These are phyloP conservation scores for Chrysaora quinquecirrha DNA, from an alignment of 30 jellyfish, hydroid and myxozoan species.

Conservation along the genomic window DNA sequence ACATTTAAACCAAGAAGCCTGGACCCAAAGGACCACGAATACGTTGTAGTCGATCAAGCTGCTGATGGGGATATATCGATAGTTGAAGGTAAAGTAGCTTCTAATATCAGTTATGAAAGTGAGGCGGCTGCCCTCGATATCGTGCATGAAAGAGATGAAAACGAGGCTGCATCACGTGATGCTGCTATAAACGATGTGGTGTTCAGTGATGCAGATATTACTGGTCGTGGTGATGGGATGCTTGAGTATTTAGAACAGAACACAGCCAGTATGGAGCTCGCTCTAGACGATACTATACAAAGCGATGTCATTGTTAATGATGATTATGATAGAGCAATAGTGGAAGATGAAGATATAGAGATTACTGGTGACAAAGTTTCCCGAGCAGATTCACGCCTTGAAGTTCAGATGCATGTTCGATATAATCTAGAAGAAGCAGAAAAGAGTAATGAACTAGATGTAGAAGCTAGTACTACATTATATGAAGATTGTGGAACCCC, in stretches of 20 bases:
- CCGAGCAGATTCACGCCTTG: no score
- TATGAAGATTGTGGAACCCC: no score
- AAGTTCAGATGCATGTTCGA: no score
- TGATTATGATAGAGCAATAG: background rate
- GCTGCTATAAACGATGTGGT: slow-evolving; percentile 38
- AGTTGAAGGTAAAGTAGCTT: slow-evolving; percentile 71
- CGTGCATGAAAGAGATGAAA: slow-evolving; percentile 40
- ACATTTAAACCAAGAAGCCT: slow-evolving; percentile 18
- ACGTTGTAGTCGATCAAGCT: slow-evolving; percentile 59
- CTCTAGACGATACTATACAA: background rate
- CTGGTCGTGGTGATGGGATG: slow-evolving; percentile 13
- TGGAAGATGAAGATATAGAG: slow-evolving; percentile 17
- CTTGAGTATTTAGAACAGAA: background rate
- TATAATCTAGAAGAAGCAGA: background rate
- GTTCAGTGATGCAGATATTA: slow-evolving; percentile 21
- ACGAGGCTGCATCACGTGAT: slow-evolving; percentile 59
- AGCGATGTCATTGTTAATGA: background rate
- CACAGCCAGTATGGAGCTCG: background rate
- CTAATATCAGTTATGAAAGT: slow-evolving; percentile 52
- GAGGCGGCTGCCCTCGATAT: slow-evolving; percentile 72
- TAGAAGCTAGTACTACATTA: background rate
- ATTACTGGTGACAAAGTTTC: background rate
- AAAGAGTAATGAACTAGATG: background rate
- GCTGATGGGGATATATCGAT: slow-evolving; percentile 51
- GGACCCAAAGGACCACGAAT: slow-evolving; percentile 29